These are phyloP conservation scores for Cenopis cana DNA, from an alignment of 2,888 invertebrate genomes.

Conservation along the genomic window DNA sequence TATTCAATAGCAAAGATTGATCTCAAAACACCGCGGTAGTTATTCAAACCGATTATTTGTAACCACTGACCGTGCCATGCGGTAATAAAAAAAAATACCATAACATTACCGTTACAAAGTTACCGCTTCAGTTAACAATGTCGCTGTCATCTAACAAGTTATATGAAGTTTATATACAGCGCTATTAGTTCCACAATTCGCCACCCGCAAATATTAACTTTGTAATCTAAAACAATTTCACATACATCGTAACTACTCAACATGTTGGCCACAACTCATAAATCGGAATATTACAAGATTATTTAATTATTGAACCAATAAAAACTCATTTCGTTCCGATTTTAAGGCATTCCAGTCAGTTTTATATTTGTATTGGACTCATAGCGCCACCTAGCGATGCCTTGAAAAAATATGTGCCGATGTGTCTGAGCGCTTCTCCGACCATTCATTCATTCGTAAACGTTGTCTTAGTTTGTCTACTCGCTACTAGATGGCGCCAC, in stretches of 20 bases:
- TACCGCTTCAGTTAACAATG: conserved; percentile 10
- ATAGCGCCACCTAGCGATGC: conserved; percentile 27
- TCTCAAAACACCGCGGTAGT: conserved; percentile 10
- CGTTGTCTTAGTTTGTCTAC: conserved; percentile 12
- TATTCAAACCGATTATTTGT: conserved; percentile 22
- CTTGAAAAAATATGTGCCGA: background rate
- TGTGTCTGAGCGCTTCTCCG: background rate
- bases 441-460: background rate
- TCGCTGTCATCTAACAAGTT: background rate
- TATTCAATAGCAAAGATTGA: conserved; percentile 5
- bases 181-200: conserved; percentile 4
- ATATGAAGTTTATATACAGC: background rate
- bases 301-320: background rate
- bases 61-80: conserved; percentile 30
- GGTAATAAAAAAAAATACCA: conserved; percentile 29
- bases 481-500: conserved; percentile 10
- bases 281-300: conserved; percentile 1
- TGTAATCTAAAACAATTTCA: conserved; percentile 23
- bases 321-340: background rate
- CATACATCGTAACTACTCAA: background rate
- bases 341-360: background rate
- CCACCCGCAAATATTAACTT: conserved; percentile 22
- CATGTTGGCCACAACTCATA: conserved; percentile 15
- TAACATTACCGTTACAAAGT: conserved; percentile 19
- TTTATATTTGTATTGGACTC: background rate